Percentiles rank a stretch among this genome's conserved stretches.
phyloP scores from a whole-genome alignment of 2,113 vertebrate genomes.

The cattle (Bos taurus) region DNA sequence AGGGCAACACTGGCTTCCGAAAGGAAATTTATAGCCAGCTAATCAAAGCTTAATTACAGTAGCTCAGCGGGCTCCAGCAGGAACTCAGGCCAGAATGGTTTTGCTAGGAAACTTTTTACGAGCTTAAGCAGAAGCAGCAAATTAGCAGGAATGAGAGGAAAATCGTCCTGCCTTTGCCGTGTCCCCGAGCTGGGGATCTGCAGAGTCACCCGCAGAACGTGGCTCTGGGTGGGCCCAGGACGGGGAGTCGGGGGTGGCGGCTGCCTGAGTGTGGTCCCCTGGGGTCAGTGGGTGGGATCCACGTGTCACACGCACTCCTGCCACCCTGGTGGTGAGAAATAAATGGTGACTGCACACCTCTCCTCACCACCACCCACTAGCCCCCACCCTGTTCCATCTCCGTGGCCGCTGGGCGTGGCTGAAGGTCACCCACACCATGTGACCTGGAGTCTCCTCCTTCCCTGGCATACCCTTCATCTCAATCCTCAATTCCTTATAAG shows the following conservation, averaged over 20 bases:
- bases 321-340: neutral
- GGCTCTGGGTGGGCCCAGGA: neutral
- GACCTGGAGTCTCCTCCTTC: neutral
- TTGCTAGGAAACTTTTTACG: constrained; percentile 81
- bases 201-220: constrained; percentile 49
- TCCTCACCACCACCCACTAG: neutral
- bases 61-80: constrained; percentile 76
- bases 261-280: neutral
- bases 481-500: neutral
- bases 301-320: fast-evolving
- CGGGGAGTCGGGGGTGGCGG: fast-evolving
- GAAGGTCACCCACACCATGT: neutral
- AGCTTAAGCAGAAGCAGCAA: constrained; percentile 80
- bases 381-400: neutral
- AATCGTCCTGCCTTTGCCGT: constrained; percentile 72
- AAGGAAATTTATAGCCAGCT: constrained; percentile 76
- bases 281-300: neutral
- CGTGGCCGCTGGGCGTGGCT: fast-evolving
- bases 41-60: constrained; percentile 85
- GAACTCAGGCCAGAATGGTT: constrained; percentile 72
- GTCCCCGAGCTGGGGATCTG: constrained; percentile 43
- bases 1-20: constrained; percentile 63
- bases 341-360: neutral
- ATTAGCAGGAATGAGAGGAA: constrained; percentile 79
- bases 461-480: neutral